These are phyloP conservation scores for Chydorus sphaericus DNA, from an alignment of 2,888 invertebrate species.

Conservation along the genomic window DNA sequence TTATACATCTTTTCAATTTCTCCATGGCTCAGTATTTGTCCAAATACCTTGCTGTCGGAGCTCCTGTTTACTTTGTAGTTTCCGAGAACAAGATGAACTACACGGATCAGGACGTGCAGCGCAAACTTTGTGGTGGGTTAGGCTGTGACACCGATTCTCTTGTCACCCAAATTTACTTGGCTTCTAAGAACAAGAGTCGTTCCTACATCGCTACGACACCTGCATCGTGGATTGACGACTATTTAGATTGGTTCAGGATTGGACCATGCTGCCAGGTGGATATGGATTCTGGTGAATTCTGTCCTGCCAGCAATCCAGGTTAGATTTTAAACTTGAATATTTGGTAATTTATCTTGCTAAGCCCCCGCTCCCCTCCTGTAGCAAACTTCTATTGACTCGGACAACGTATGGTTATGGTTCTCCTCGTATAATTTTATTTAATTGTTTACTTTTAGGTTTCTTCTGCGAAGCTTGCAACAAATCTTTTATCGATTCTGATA, in stretches of 20 bases:
- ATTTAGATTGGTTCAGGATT: slow-evolving; percentile 68
- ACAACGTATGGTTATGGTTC: no score
- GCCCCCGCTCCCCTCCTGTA: no score
- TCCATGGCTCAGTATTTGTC: slow-evolving; percentile 45
- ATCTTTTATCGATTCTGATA: slow-evolving; percentile 31
- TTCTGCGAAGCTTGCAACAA: no score
- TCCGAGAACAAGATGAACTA: slow-evolving; percentile 55
- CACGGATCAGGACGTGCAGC: slow-evolving; percentile 47
- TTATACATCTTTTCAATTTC: no score
- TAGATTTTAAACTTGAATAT: no score
- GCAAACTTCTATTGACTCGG: no score
- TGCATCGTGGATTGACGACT: slow-evolving; percentile 92
- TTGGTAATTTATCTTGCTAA: no score
- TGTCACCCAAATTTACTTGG: slow-evolving; percentile 52
- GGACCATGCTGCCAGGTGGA: slow-evolving; percentile 2
- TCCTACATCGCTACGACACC: slow-evolving; percentile 76
- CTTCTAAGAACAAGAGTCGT: slow-evolving; percentile 43
- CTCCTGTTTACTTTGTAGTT: slow-evolving; percentile 86
- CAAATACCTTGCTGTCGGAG: slow-evolving; percentile 72
- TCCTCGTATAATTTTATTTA: no score
- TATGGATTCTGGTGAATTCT: slow-evolving; percentile 34
- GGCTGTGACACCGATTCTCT: slow-evolving; percentile 50
- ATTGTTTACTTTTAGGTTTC: no score
- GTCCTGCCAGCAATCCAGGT: slow-evolving; percentile 36
- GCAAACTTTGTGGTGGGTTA: slow-evolving; percentile 52